phyloP scores from a whole-genome alignment of 2,797 vertebrate genomes.

The Aselliscus stoliczkanus region DNA sequence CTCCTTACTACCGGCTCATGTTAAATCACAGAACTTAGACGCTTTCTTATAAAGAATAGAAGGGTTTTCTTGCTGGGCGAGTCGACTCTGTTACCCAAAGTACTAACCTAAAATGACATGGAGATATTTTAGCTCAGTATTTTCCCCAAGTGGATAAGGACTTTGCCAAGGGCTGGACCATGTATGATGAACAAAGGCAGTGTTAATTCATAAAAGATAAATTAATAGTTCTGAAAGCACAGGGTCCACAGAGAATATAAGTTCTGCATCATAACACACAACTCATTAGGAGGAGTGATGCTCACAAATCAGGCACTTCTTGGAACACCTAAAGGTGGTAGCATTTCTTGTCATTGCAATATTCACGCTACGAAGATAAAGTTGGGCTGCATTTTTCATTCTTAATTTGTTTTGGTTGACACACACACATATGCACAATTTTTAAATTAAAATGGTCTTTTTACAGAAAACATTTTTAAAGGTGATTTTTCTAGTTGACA shows the following conservation, averaged over 20 bases:
- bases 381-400: background rate
- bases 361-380: background rate
- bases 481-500: background rate
- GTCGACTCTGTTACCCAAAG: background rate
- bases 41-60: slow-evolving; percentile 63
- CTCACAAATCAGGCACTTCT: slow-evolving; percentile 81
- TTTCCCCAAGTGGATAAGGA: slow-evolving; percentile 39
- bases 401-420: background rate
- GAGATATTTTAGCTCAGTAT: slow-evolving; percentile 61
- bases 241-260: slow-evolving; percentile 75
- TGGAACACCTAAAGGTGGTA: slow-evolving; percentile 72
- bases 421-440: background rate
- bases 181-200: slow-evolving; percentile 70
- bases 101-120: slow-evolving; percentile 53
- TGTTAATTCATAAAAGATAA: slow-evolving; percentile 82
- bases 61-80: slow-evolving; percentile 37
- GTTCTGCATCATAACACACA: slow-evolving; percentile 83
- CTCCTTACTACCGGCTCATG: slow-evolving; percentile 57
- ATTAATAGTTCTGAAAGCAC: slow-evolving; percentile 76
- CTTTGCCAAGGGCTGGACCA: slow-evolving; percentile 13
- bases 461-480: background rate
- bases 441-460: slow-evolving; percentile 20
- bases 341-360: slow-evolving; percentile 45
- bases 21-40: slow-evolving; percentile 59
- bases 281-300: slow-evolving; percentile 80